These are phyloP conservation scores for Dolichoris vasculosae DNA, from an alignment of 1,140 invertebrate genomes.

Conservation along the genomic window DNA sequence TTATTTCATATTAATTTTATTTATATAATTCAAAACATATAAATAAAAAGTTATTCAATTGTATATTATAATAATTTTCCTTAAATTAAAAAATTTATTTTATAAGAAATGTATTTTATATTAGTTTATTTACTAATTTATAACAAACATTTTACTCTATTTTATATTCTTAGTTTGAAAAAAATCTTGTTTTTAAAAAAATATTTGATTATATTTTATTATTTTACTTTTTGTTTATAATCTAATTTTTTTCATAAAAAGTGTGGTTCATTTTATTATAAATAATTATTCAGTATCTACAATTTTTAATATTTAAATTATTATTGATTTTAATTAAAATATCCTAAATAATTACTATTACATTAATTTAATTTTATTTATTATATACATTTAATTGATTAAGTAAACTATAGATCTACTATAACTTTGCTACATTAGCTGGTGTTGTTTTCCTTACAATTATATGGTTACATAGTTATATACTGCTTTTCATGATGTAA, in stretches of 20 bases:
- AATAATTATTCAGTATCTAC: too few species aligned
- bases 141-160: too few species aligned
- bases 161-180: too few species aligned
- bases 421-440: constrained; percentile 58
- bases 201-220: too few species aligned
- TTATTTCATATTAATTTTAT: constrained; percentile 24
- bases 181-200: too few species aligned
- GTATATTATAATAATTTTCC: background rate
- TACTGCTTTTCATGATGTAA: constrained; percentile 65
- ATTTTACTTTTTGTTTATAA: too few species aligned
- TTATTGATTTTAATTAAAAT: too few species aligned
- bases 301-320: constrained; percentile 42
- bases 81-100: background rate
- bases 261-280: too few species aligned
- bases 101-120: background rate
- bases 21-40: constrained; percentile 1
- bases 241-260: too few species aligned
- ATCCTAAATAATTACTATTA: too few species aligned
- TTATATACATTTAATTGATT: background rate
- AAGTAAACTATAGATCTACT: background rate
- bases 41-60: constrained; percentile 20
- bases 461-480: constrained; percentile 67
- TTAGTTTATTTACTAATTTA: background rate
- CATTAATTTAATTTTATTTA: constrained; percentile 8
- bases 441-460: constrained; percentile 56